These are phyloP conservation scores for Ylistrum balloti DNA, from an alignment of 1,140 invertebrate species.

Conservation along the genomic window DNA sequence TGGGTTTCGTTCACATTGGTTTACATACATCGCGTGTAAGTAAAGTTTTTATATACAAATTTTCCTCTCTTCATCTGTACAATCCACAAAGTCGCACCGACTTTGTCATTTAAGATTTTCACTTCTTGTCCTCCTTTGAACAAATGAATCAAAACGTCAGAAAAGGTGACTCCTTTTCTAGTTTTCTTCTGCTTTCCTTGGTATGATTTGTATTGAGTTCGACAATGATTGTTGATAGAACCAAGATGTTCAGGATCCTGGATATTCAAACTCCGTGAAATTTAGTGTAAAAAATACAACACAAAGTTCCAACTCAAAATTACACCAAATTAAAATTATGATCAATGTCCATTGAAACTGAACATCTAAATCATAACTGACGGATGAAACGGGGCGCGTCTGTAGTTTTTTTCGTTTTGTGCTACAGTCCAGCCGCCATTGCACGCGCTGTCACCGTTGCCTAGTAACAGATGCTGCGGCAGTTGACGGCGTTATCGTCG, in stretches of 20 bases:
- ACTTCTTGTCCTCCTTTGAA: neutral
- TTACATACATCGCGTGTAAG: neutral
- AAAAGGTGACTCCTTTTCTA: neutral
- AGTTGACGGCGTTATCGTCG: conserved; percentile 6
- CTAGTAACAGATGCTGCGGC: conserved; percentile 22
- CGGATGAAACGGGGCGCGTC: neutral
- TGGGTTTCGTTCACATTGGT: neutral
- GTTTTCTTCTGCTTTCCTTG: neutral
- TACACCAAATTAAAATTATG: conserved; percentile 30
- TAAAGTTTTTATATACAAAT: neutral
- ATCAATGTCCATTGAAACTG: neutral
- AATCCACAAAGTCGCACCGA: neutral
- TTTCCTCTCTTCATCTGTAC: neutral
- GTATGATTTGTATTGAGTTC: neutral
- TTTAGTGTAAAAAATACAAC: conserved; percentile 25
- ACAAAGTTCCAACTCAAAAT: conserved; percentile 34
- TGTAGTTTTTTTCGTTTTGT: neutral
- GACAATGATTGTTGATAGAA: neutral
- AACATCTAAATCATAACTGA: neutral
- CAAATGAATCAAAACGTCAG: neutral
- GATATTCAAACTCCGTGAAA: neutral
- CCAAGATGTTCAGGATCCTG: neutral
- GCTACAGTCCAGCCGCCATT: neutral
- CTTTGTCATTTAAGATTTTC: neutral
- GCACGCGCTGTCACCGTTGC: neutral